These are phyloP conservation scores for Folsomia candida DNA, from an alignment of 2,888 invertebrate species.

Conservation along the genomic window DNA sequence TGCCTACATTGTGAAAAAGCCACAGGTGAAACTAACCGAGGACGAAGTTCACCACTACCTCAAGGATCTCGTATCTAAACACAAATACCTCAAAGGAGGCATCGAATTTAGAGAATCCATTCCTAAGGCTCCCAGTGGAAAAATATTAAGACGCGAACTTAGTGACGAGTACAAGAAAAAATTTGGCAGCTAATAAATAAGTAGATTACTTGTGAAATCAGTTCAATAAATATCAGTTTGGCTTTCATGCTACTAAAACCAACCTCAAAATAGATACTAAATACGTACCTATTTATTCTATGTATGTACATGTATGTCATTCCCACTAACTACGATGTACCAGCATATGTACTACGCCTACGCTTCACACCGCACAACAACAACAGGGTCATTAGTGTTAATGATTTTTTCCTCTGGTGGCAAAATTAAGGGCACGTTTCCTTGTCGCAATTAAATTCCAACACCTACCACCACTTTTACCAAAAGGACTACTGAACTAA, in stretches of 20 bases:
- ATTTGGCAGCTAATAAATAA: neutral
- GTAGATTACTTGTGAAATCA: no score
- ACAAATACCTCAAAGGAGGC: slow-evolving; percentile 70
- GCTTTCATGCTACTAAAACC: no score
- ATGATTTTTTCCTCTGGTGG: no score
- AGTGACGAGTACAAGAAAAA: slow-evolving; percentile 36
- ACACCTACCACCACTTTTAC: no score
- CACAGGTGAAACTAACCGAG: slow-evolving; percentile 56
- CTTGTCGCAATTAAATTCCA: no score
- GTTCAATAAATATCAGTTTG: no score
- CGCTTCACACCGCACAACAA: no score
- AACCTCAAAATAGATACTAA: no score
- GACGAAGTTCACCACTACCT: slow-evolving; percentile 65
- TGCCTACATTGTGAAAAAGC: slow-evolving; percentile 67
- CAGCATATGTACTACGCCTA: neutral
- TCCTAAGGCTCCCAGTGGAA: slow-evolving; percentile 73
- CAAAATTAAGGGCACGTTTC: no score
- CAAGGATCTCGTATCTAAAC: slow-evolving; percentile 67
- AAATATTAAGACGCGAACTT: slow-evolving; percentile 70
- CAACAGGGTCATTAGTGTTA: neutral
- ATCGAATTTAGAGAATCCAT: slow-evolving; percentile 67
- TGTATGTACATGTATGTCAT: neutral
- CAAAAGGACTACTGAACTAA: no score
- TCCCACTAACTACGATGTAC: neutral
- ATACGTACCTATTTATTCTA: no score